Evolutionary conservation across 2,797 vertebrate genomes (phyloP).

Genomic region (Pseudochirops corinnae): DNA sequence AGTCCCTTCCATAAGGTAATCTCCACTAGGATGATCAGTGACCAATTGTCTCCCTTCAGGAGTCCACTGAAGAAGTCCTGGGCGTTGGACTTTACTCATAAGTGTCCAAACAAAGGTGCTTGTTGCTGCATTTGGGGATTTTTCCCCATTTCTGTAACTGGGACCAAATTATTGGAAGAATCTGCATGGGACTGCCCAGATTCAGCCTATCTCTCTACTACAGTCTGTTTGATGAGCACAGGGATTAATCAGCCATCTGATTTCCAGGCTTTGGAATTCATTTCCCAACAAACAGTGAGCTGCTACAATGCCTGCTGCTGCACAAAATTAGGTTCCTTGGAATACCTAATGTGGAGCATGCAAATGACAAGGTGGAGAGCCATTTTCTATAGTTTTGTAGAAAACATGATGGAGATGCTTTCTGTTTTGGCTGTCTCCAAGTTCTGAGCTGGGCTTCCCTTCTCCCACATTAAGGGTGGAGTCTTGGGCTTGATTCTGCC

Average conservation of each 20-base stretch:
- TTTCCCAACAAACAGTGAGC: neutral
- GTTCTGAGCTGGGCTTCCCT: neutral
- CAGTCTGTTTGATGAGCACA: slow-evolving; percentile 87
- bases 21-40: slow-evolving; percentile 97
- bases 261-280: neutral
- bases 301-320: neutral
- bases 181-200: slow-evolving; percentile 96
- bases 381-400: neutral
- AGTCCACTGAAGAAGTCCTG: slow-evolving; percentile 99
- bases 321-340: neutral
- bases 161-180: slow-evolving; percentile 96
- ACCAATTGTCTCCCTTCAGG: slow-evolving; percentile 97
- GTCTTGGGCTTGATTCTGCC: neutral
- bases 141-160: slow-evolving; percentile 95
- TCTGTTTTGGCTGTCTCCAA: neutral
- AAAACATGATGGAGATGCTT: neutral
- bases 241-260: neutral
- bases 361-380: neutral
- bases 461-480: neutral
- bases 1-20: slow-evolving; percentile 99
- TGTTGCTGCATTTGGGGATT: slow-evolving; percentile 98
- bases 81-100: slow-evolving; percentile 99
- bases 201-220: slow-evolving; percentile 98
- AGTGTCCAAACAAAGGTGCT: slow-evolving; percentile 98
- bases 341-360: neutral